phyloP scores from a whole-genome alignment of 2,113 vertebrate genomes.

The Rhizomys pruinosus region DNA sequence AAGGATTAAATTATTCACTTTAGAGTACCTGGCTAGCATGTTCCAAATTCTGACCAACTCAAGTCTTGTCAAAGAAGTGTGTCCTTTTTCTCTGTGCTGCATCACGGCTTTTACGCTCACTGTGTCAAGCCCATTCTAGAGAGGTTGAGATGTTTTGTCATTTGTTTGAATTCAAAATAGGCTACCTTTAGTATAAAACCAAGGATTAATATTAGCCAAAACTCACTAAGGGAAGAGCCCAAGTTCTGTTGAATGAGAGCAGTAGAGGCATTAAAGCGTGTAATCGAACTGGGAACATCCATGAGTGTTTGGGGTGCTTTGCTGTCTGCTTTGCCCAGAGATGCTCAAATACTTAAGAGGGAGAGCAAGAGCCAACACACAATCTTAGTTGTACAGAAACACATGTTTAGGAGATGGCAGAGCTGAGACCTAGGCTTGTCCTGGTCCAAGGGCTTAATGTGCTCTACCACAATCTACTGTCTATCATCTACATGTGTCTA shows the following conservation, averaged over 20 bases:
- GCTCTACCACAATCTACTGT: not conserved
- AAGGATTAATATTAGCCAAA: not conserved
- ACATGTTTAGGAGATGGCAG: not conserved
- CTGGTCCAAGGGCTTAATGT: not conserved
- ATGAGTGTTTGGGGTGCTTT: not conserved
- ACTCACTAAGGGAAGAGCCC: not conserved
- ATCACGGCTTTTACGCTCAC: not conserved
- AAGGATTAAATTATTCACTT: conserved; percentile 15
- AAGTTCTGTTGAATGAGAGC: not conserved
- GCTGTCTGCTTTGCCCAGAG: not conserved
- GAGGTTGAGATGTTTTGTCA: not conserved
- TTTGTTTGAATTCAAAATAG: not conserved
- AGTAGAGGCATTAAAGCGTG: not conserved
- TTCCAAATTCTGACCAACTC: not conserved
- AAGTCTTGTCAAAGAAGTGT: not conserved
- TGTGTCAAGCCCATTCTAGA: not conserved
- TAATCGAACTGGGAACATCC: not conserved
- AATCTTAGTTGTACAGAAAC: not conserved
- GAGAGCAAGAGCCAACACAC: not conserved
- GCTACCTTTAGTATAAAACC: not conserved
- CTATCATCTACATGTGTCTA: not conserved
- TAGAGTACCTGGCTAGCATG: not conserved
- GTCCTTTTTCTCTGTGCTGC: not conserved
- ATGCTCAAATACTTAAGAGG: not conserved
- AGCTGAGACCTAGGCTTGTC: not conserved